Conservation (phyloP, 1,140 invertebrate species). For the Atta colombica region DNA sequence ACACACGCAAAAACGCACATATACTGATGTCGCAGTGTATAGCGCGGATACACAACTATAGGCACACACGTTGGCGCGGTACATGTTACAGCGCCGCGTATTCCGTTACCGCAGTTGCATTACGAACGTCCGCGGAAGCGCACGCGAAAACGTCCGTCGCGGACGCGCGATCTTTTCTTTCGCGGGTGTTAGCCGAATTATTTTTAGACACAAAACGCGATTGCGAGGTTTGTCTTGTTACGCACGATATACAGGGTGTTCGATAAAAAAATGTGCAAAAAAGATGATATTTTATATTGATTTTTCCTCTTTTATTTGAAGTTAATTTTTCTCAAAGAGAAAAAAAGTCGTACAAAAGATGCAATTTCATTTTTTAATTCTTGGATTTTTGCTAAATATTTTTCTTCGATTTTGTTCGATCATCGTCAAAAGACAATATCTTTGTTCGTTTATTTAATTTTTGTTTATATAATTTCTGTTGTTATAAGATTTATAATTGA, state of each 20-base stretch:
- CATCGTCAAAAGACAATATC: neutral
- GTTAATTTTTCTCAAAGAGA: neutral
- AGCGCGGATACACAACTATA: neutral
- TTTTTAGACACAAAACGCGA: neutral
- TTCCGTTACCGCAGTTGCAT: conserved; percentile 52
- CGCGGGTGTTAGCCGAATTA: neutral
- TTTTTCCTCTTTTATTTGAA: neutral
- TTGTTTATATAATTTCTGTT: neutral
- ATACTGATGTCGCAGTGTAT: neutral
- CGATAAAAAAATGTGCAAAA: conserved; percentile 3
- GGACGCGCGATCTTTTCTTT: neutral
- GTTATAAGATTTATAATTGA: too few relatives aligned
- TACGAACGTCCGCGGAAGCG: conserved; percentile 52
- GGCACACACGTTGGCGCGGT: conserved; percentile 25
- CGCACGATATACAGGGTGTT: neutral
- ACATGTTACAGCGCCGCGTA: conserved; percentile 51
- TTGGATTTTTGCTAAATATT: neutral
- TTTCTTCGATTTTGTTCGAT: neutral
- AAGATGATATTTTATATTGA: conserved; percentile 7
- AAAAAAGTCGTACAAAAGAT: neutral
- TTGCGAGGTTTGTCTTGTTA: neutral
- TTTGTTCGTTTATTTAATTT: neutral
- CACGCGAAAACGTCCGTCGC: conserved; percentile 32
- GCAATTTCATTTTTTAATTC: neutral
- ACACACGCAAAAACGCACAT: neutral